phyloP scores from a whole-genome alignment of 1,140 invertebrate genomes.

The Trinorchestia longiramus region DNA sequence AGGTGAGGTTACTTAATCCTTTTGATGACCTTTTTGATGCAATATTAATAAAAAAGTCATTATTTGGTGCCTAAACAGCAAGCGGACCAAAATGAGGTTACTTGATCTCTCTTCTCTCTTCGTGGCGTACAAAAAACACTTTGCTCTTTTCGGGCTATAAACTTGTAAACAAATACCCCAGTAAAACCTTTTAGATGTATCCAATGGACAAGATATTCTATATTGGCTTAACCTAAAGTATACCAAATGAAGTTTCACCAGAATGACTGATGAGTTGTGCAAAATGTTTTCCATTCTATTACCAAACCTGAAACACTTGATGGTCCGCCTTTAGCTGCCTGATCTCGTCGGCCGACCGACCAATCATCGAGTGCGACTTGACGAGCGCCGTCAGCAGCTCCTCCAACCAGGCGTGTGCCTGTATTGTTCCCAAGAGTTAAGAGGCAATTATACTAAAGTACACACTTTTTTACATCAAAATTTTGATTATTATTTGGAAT shows the following conservation, averaged over 20 bases:
- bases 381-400: constrained; percentile 81
- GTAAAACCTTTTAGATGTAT: background rate
- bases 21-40: too few relatives aligned
- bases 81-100: background rate
- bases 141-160: background rate
- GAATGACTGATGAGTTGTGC: background rate
- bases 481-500: background rate
- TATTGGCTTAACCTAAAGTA: background rate
- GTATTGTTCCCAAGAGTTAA: constrained; percentile 51
- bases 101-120: background rate
- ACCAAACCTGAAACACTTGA: constrained; percentile 81
- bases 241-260: background rate
- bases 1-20: background rate
- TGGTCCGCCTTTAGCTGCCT: constrained; percentile 82
- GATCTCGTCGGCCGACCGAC: constrained; percentile 80
- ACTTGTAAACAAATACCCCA: background rate
- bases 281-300: background rate
- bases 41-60: too few relatives aligned
- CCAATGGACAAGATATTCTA: background rate
- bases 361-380: constrained; percentile 79
- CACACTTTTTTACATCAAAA: background rate
- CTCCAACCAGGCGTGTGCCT: constrained; percentile 81
- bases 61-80: background rate
- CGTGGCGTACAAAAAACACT: background rate
- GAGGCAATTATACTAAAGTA: background rate